Base-by-base conservation (phyloP, 2,888 invertebrate genomes). In the Drosophila tanythrix region DNA sequence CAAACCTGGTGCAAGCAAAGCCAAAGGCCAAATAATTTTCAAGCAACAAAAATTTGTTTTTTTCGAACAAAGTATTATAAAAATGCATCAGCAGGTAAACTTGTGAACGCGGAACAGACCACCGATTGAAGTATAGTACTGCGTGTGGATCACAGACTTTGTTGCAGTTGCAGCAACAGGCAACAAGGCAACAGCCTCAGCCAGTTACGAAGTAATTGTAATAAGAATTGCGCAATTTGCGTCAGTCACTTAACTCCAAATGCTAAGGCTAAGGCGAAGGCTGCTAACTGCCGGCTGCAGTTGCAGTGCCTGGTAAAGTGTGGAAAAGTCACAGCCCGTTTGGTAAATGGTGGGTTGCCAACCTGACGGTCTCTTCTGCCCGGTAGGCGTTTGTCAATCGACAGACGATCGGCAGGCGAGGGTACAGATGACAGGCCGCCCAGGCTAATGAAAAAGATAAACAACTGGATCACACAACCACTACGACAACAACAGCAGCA, bases 161-260 rank as follows among this genome's bases (percentile, higher is more conserved):
- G 48, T 48, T 48, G 69, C 33, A 63, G 59, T 68, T 52, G 36
- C 38, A 38, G 48, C 74, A 72, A 53, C 58, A 43, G 38, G 46
- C 74, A 72, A 53, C 58, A 43, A 43, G 38, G 64, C 59, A 65
- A n/a, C 52, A 3, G 43, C 15, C 31, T 21, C 52, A 73, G 69
- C 79, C 81, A 72, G 77, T 83, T 80, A 74, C 69, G 72, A 72
- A 79, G 88, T 85, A 87, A 85, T 85, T 85, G 85, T 85, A 87
- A 79, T 85, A 85, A 87, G 88, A 84, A 85, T 85, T 85, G 88
- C 83, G 85, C 85, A 85, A 87, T 85, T 85, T 85, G 82, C 85
- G 88, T 88, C 85, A 85, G 88, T 84, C 85, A 84, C 78, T 84
- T 84, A 79, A 74, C 80, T 76, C 61, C 50, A 40, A 65, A 53